These are phyloP conservation scores for Diploptera punctata DNA, from an alignment of 2,888 invertebrate species.

Conservation along the genomic window DNA sequence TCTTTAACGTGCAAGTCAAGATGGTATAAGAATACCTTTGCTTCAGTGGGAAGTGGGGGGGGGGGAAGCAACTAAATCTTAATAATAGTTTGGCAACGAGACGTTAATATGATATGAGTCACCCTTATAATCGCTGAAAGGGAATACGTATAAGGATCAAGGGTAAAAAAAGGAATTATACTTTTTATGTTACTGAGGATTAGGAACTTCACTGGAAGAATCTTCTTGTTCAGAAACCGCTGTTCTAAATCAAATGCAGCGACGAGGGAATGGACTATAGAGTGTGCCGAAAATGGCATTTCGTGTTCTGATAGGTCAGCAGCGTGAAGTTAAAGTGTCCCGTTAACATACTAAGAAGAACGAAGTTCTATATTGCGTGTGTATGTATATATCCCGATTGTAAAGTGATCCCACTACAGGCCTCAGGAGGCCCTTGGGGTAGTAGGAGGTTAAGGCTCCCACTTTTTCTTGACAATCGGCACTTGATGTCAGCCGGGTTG, in stretches of 20 bases:
- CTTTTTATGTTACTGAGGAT: background rate
- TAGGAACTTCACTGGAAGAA: background rate
- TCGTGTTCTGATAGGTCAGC: too few species aligned
- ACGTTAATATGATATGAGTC: conserved; percentile 21
- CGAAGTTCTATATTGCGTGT: too few species aligned
- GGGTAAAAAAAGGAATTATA: too few species aligned
- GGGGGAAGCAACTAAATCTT: background rate
- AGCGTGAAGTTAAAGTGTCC: too few species aligned
- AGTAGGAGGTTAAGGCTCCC: too few species aligned
- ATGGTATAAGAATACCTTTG: background rate
- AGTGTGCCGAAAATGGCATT: too few species aligned
- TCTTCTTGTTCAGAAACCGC: background rate
- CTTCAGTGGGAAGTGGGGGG: background rate
- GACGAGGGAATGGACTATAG: background rate
- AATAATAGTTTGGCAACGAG: conserved; percentile 15
- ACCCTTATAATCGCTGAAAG: background rate
- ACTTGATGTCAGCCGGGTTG: too few species aligned
- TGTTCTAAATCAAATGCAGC: background rate
- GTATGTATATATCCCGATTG: too few species aligned
- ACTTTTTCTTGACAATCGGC: too few species aligned
- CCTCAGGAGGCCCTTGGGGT: too few species aligned
- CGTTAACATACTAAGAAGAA: too few species aligned
- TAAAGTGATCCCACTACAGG: too few species aligned
- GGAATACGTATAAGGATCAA: background rate
- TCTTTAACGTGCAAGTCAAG: background rate